These are phyloP conservation scores for Dunckerocampus dactyliophorus DNA, from an alignment of 2,113 vertebrate genomes.

Conservation along the genomic window DNA sequence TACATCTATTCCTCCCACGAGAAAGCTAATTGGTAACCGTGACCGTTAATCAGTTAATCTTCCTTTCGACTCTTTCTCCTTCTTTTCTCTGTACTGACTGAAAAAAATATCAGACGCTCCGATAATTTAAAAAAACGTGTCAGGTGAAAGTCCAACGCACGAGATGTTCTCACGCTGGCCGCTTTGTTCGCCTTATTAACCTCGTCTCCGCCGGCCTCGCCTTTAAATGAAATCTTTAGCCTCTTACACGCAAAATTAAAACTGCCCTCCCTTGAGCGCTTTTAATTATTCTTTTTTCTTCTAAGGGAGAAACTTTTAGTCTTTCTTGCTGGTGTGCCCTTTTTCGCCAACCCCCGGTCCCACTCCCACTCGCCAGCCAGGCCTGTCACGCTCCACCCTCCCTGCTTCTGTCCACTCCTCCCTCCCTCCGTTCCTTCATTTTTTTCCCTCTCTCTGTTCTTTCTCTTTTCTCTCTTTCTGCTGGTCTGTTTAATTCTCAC, in stretches of 20 bases:
- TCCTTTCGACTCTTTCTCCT: constrained; percentile 42
- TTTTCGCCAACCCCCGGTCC: constrained; percentile 43
- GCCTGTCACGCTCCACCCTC: constrained; percentile 78
- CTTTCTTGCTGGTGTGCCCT: constrained; percentile 74
- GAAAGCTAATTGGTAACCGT: constrained; percentile 67
- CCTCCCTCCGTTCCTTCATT: background rate
- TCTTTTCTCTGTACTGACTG: constrained; percentile 45
- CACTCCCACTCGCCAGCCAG: constrained; percentile 65
- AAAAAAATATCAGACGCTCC: constrained; percentile 68
- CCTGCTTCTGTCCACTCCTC: constrained; percentile 46
- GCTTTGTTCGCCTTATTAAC: constrained; percentile 83
- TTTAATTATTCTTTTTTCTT: constrained; percentile 75
- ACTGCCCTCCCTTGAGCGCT: constrained; percentile 80
- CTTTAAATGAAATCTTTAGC: constrained; percentile 85
- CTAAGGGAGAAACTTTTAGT: constrained; percentile 73
- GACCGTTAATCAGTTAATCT: constrained; percentile 77
- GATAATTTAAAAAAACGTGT: constrained; percentile 80
- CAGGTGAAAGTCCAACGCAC: constrained; percentile 78
- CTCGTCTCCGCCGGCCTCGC: constrained; percentile 73
- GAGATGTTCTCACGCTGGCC: constrained; percentile 76
- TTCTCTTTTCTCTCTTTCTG: constrained; percentile 70
- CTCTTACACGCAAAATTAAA: constrained; percentile 84
- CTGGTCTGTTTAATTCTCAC: constrained; percentile 98
- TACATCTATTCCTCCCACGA: constrained; percentile 59
- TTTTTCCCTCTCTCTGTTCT: constrained; percentile 26